Base-by-base conservation (phyloP, 2,888 invertebrate species). In the Pachycephus smyrnensis region DNA sequence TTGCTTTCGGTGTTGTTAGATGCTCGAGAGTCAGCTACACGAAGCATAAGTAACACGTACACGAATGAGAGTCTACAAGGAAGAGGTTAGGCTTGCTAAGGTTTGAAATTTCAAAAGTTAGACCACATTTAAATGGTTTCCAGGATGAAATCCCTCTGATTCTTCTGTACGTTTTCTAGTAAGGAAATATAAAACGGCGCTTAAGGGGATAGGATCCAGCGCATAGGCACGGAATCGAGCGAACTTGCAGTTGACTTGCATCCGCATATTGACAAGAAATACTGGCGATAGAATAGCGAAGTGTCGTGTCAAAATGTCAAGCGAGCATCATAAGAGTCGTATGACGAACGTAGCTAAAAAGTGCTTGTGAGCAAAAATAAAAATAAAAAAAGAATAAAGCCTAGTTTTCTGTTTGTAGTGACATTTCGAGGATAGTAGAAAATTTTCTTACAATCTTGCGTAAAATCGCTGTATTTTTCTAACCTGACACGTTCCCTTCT, bases 391-490 rank as follows among this genome's bases (percentile, higher is more conserved):
- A 69, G 75, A 73, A 30, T 31, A 71, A 75, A 78, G 73, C 68
- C 36, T 78, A 77, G 68, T n/a, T 12, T 77, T 74, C 76, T 80
- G 80, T 82, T 81, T 15, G 55, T 75, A 80, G 79, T 77, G 77
- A 82, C 76, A 79, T 82, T 83, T 82, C 68, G 79, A 84, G 79
- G 76, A 81, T 80, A 82, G 84, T 85, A 83, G 81, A 80, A 85
- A 81, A 81, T 90, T 55, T 90, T 89, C 88, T 88, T 88, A 90
- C 86, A 84, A 81, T 88, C 86, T 86, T 84, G 85, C 85, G 87
- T 88, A 87, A 89, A 83, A 89, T 89, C 85, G 86, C 88, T 89
- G 89, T 91, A 91, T 91, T 91, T 91, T 91, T 91, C 90, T 91
- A 91, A 89, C 88, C 88, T 84, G 83, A 89, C 86, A 85, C 86